These are phyloP conservation scores for Clitarchus hookeri DNA, from an alignment of 2,888 invertebrate species.

Conservation along the genomic window DNA sequence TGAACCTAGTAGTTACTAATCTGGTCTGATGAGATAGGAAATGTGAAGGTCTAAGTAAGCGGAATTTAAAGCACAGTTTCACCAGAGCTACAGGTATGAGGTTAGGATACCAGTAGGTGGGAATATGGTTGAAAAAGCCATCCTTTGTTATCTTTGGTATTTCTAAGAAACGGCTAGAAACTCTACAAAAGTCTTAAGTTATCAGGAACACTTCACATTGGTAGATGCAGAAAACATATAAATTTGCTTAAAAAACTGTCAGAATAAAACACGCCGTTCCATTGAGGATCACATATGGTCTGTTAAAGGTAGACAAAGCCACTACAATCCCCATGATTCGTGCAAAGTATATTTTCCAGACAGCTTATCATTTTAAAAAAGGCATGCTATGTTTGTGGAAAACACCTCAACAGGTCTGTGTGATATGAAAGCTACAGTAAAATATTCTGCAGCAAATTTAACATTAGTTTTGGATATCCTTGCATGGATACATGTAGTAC, in stretches of 20 bases:
- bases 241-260: neutral
- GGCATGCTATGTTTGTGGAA: neutral
- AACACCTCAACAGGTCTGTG: neutral
- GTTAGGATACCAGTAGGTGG: neutral
- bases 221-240: neutral
- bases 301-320: neutral
- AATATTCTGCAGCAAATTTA: conserved; percentile 19
- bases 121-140: neutral
- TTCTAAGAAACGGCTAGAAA: neutral
- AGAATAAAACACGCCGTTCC: neutral
- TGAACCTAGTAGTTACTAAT: neutral
- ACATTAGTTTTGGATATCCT: neutral
- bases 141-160: neutral
- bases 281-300: neutral
- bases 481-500: too few species aligned
- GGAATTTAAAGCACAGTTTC: conserved; percentile 15
- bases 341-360: too few species aligned
- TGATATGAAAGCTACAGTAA: neutral
- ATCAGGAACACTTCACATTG: neutral
- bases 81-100: neutral
- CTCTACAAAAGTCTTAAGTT: too few species aligned
- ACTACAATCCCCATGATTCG: too few species aligned
- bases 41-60: neutral
- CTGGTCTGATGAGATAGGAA: neutral
- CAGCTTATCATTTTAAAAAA: neutral